Evolutionary conservation across 2,888 invertebrate genomes (phyloP).

Genomic region (Thecocarcelia acutangulata): DNA sequence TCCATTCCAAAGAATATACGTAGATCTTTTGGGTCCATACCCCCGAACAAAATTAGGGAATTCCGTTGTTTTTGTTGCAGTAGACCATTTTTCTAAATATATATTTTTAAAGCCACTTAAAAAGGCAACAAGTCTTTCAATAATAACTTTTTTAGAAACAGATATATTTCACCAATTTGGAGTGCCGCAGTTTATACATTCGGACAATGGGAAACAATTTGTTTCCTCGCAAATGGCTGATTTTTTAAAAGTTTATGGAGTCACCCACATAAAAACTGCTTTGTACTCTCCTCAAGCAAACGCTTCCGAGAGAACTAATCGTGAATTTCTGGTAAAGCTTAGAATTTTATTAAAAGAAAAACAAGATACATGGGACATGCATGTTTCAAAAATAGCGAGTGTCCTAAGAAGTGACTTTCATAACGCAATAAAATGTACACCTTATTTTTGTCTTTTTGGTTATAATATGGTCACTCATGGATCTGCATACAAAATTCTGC

Average conservation of each 20-base stretch:
- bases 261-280: constrained; percentile 66
- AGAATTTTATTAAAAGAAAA: no score
- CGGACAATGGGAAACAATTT: background rate
- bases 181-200: background rate
- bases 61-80: no score
- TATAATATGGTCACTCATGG: background rate
- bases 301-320: no score
- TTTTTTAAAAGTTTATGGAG: constrained; percentile 63
- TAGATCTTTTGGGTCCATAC: background rate
- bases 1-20: no score
- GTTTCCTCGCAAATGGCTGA: constrained; percentile 35
- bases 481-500: no score
- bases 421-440: background rate
- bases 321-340: no score
- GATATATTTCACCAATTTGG: background rate
- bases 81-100: no score
- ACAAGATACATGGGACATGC: no score
- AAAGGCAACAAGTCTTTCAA: background rate
- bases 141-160: background rate
- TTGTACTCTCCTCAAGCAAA: no score
- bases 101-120: background rate
- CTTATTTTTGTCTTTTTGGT: background rate
- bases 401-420: background rate
- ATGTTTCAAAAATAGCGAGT: constrained; percentile 60
- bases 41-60: background rate